Conservation (phyloP, 2,113 vertebrate genomes). For the Alaudala cheleensis region DNA sequence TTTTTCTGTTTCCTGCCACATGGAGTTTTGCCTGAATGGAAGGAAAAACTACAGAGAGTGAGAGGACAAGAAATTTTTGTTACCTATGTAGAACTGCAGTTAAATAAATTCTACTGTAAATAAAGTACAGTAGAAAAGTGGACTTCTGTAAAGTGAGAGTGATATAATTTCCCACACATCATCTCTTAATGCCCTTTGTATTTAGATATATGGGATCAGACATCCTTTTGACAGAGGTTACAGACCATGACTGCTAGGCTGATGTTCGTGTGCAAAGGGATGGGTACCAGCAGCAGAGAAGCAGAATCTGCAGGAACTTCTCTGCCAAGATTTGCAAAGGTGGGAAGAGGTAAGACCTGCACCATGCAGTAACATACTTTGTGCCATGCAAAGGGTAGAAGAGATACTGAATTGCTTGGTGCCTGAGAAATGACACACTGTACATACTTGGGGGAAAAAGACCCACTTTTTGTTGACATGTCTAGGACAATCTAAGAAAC, state of each 20-base stretch:
- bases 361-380: neutral
- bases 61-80: neutral
- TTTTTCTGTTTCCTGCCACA: neutral
- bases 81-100: neutral
- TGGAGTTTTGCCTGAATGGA: neutral
- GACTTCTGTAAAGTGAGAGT: neutral
- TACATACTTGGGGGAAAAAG: neutral
- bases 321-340: neutral
- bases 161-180: neutral
- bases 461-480: fast-evolving
- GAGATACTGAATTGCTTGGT: neutral
- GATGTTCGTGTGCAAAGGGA: neutral
- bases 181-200: neutral
- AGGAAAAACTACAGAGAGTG: neutral
- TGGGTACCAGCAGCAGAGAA: neutral
- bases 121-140: neutral
- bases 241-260: neutral
- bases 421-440: neutral
- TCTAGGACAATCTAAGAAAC: neutral
- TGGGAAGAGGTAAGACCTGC: neutral
- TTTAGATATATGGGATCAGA: neutral
- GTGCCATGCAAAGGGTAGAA: neutral
- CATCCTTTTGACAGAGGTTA: neutral
- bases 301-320: neutral
- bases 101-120: neutral